Evolutionary conservation across 2,888 invertebrate genomes (phyloP).

Genomic region (Acrocyrtus sp.): DNA sequence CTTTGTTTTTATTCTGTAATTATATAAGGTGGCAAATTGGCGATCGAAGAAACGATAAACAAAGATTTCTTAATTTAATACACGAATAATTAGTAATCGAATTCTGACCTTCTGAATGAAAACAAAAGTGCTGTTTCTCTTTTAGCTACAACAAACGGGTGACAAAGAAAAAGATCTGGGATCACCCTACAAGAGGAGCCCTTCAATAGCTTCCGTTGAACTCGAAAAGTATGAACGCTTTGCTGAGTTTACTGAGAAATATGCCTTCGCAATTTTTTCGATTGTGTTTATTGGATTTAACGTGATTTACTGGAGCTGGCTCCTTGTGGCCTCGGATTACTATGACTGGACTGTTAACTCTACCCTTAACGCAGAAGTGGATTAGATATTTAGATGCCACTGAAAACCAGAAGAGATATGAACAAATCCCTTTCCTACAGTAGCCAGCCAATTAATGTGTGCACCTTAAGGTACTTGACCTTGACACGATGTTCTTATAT

Average conservation of each 20-base stretch:
- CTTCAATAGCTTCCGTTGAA: constrained; percentile 11
- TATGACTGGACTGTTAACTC: constrained; percentile 47
- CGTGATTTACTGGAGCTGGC: constrained; percentile 52
- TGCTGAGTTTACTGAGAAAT: constrained; percentile 51
- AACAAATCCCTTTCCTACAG: no score
- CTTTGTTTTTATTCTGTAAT: not conserved
- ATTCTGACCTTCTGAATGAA: not conserved
- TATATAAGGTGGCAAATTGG: no score
- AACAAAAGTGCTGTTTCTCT: no score
- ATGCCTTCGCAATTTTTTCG: constrained; percentile 38
- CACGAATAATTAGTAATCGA: not conserved
- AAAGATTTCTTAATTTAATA: not conserved
- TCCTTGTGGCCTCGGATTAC: constrained; percentile 40
- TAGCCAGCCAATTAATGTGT: no score
- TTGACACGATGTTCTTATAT: no score
- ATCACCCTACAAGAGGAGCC: not conserved
- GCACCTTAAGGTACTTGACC: no score
- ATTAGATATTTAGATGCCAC: constrained; percentile 20
- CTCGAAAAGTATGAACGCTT: constrained; percentile 31
- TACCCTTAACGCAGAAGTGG: constrained; percentile 35
- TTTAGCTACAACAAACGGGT: constrained; percentile 2
- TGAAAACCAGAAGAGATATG: no score
- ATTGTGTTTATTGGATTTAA: constrained; percentile 42
- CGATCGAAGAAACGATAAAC: no score
- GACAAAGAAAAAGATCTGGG: not conserved